Conservation (phyloP, 2,888 invertebrate species). For the Luperina nickerlii region DNA sequence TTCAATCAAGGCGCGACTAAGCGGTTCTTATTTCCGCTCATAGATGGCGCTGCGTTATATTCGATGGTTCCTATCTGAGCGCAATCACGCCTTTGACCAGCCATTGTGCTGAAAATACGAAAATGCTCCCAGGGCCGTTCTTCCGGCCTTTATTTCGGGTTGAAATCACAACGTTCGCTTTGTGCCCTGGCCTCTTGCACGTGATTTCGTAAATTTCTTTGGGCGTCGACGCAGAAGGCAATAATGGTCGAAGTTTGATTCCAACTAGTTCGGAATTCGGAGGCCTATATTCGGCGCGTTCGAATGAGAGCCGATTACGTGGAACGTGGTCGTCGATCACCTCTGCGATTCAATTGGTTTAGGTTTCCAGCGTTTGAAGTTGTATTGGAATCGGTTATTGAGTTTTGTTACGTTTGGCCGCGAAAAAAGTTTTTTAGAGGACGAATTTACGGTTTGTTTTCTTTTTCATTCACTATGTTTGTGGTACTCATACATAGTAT, state of each 20-base stretch:
- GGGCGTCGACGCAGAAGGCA: slow-evolving; percentile 81
- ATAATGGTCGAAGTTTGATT: slow-evolving; percentile 80
- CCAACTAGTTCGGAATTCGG: slow-evolving; percentile 67
- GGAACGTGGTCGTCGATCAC: slow-evolving; percentile 61
- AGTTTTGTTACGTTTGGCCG: slow-evolving; percentile 46
- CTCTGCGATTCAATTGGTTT: slow-evolving; percentile 60
- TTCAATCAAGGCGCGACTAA: slow-evolving; percentile 80
- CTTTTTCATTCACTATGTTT: background rate
- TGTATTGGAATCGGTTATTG: slow-evolving; percentile 57
- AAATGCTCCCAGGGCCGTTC: slow-evolving; percentile 70
- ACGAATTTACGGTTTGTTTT: slow-evolving; percentile 20
- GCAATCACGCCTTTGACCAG: slow-evolving; percentile 81
- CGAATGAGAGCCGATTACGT: slow-evolving; percentile 61
- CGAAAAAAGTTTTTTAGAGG: slow-evolving; percentile 10
- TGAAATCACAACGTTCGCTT: slow-evolving; percentile 73
- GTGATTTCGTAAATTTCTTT: slow-evolving; percentile 83
- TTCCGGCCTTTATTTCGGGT: slow-evolving; percentile 83
- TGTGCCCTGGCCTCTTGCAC: slow-evolving; percentile 69
- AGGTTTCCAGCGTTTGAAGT: slow-evolving; percentile 57
- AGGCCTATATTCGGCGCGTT: slow-evolving; percentile 64
- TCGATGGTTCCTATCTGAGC: slow-evolving; percentile 73
- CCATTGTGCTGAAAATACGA: slow-evolving; percentile 76
- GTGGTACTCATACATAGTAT: too few relatives aligned
- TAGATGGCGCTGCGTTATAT: slow-evolving; percentile 83
- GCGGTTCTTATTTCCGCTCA: slow-evolving; percentile 86